Conservation (phyloP, 2,113 vertebrate genomes). For the Poecile atricapillus region DNA sequence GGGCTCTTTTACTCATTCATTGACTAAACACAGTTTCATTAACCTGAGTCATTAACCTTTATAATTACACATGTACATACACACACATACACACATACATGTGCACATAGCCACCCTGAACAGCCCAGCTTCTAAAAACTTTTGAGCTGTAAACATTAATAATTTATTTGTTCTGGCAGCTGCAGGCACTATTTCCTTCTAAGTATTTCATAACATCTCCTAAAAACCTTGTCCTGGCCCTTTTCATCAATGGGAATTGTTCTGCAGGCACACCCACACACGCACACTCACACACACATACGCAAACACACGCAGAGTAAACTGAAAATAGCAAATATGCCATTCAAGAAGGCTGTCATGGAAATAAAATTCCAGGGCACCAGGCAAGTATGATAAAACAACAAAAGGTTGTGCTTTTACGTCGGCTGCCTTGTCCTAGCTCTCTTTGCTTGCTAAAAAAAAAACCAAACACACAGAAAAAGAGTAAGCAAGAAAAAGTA, state of each 20-base stretch:
- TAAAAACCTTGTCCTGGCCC: background rate
- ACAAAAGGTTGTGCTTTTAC: background rate
- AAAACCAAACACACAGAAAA: background rate
- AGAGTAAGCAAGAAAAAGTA: background rate
- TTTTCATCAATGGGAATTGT: slow-evolving; percentile 18
- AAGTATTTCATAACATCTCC: background rate
- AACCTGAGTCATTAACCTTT: background rate
- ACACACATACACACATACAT: background rate
- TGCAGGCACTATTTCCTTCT: background rate
- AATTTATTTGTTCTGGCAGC: slow-evolving; percentile 1
- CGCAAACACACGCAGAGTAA: background rate
- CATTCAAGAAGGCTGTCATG: slow-evolving; percentile 54
- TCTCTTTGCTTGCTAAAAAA: background rate
- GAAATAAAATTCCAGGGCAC: slow-evolving; percentile 51
- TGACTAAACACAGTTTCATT: background rate
- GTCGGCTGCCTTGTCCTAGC: background rate
- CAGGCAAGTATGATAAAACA: background rate
- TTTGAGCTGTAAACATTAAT: background rate
- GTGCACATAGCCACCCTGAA: background rate
- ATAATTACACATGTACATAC: background rate
- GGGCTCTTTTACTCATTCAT: background rate
- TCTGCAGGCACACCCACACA: background rate
- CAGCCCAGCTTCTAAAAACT: background rate
- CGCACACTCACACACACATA: background rate
- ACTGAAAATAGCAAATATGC: background rate